Percentiles rank a stretch among this genome's conserved stretches.
Evolutionary conservation across 2,797 vertebrate genomes (phyloP).

Genomic region (Pangasius macronema): DNA sequence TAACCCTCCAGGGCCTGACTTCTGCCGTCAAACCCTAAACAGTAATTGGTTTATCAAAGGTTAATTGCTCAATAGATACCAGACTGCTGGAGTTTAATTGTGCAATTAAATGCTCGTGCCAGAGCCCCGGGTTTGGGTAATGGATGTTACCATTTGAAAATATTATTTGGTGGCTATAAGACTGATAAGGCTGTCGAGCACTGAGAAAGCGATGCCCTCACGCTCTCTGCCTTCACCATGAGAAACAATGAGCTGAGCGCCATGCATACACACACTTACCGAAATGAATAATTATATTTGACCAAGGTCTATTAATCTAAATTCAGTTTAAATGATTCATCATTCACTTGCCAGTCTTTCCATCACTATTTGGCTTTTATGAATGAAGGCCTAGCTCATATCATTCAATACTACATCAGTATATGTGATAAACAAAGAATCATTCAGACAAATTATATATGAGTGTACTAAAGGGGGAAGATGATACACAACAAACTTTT

Average conservation of each 20-base stretch:
- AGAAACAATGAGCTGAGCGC: constrained; percentile 31
- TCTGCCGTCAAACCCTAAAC: constrained; percentile 76
- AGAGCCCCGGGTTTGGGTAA: constrained; percentile 64
- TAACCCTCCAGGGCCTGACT: constrained; percentile 71
- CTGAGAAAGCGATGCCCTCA: constrained; percentile 26
- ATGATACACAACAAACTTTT: background rate
- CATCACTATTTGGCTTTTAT: constrained; percentile 20
- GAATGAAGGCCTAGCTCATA: background rate
- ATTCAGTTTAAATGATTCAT: constrained; percentile 44
- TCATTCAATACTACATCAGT: background rate
- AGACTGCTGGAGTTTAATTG: constrained; percentile 76
- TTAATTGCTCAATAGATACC: constrained; percentile 78
- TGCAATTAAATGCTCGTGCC: constrained; percentile 73
- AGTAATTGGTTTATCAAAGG: constrained; percentile 82
- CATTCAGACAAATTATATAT: background rate
- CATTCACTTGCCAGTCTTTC: constrained; percentile 33
- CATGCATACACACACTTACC: constrained; percentile 37
- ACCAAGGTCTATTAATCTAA: constrained; percentile 41
- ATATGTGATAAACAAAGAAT: background rate
- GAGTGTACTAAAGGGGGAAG: no score
- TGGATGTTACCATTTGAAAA: constrained; percentile 69
- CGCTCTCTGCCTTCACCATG: constrained; percentile 21
- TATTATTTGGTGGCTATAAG: constrained; percentile 60
- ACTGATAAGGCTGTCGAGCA: constrained; percentile 55
- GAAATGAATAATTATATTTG: constrained; percentile 43